Base-by-base conservation (phyloP, 2,888 invertebrate species). In the Ochropleura leucogaster region DNA sequence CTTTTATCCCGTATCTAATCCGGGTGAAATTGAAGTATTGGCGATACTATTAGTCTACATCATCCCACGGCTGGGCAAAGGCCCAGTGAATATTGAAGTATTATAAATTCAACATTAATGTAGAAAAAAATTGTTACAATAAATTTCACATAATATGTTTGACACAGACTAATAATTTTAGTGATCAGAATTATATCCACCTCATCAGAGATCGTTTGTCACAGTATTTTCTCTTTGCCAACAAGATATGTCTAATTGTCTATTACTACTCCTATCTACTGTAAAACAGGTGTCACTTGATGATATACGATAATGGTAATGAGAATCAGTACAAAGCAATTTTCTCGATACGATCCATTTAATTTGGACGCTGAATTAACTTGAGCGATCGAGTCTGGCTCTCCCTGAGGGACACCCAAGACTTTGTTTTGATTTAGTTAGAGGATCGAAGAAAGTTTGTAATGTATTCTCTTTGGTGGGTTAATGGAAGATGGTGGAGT, bases 351-450 rank as follows among this genome's bases (percentile, higher is more conserved):
- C 63, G 78, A 57, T 79, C 65, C 62, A 78, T 79, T 79, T 72
- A 79, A 59, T 83, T 79, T 79, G 79, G 57, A 83, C 62, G 80
- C 60, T 79, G 79, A 60, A 18, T 83, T 79, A 82, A 70, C 62
- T 46, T 82, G 80, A 83, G 67, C 40, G 72, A 83, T 80, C 44
- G 79, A 63, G 57, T 42, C 7, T 79, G 67, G 79, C 83, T 83
- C 79, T 79, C 67, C 46, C 63, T n/a, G 44, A 53, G 44, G 47
- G 49, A 65, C 53, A 69, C 20, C 30, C 40, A 71, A 82, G 66
- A 63, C 12, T 46, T 55, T 59, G 57, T 49, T 4, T 51, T 71
- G 44, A 79, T 59, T 55, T 66, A 8, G 49, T 55, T 66, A 8
- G 49, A 46, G n/a, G 6, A n/a, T n/a, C 60, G 51, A 63, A 55